Base-by-base conservation (phyloP, 1,140 invertebrate species). In the Euura saliciscinereae region DNA sequence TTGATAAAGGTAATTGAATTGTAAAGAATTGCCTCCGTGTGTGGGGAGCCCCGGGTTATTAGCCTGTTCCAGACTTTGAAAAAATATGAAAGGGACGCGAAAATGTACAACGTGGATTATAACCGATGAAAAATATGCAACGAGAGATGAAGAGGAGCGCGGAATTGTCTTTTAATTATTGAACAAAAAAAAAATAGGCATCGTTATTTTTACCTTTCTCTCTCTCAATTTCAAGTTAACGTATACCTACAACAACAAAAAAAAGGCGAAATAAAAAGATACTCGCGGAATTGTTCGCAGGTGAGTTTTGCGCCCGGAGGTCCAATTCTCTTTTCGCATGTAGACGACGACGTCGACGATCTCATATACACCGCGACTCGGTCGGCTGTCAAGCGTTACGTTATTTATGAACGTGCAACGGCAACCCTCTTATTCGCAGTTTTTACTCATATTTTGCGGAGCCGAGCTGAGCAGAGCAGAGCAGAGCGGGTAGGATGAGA, bases 341-440 rank as follows among this genome's bases (percentile, higher is more conserved):
- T 67, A 28, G 43, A 10, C 66, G 28, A 11, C 66, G 68, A 43
- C 11, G 28, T 11, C 68, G 68, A 69, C n/a, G 68, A 69, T 69
- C 45, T 46, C 68, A 69, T 46, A 46, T 13, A 44, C 68, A 46
- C 43, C 68, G 68, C 45, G n/a, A 44, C 43, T 77, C 73, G 72
- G 77, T 74, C 76, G 78, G 75, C 78, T 82, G 81, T 83, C 84
- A 80, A 76, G 76, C 72, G 77, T 77, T 76, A 74, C 78, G 78
- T 84, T 84, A 85, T 85, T 85, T 85, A 85, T 82, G 81, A 75
- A 76, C 80, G 79, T 71, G 78, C 78, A 77, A 73, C 77, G 78
- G 75, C 77, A 74, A 84, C 82, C 82, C 82, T 84, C 82, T 86
- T 85, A 85, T 85, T 85, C 83, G 77, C 75, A 79, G 78, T 85